Percentiles rank a stretch among this genome's conserved stretches.
Conservation (phyloP, 1,140 invertebrate genomes). For the Drosophila rufa region DNA sequence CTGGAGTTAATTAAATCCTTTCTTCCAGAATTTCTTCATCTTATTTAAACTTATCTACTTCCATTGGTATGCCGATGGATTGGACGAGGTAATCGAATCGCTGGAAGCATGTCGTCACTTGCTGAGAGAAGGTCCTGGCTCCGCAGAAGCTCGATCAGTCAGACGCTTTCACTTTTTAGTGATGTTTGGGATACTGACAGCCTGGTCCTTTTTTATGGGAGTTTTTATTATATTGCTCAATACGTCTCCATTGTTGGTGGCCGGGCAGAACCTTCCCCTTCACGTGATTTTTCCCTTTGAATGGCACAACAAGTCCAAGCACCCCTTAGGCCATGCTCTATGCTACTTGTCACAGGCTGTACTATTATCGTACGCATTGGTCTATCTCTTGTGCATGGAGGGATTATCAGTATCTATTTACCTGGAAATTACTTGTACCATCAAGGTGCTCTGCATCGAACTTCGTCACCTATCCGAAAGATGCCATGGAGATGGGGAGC, state of each 20-base stretch:
- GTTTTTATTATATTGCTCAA: slow-evolving; percentile 20
- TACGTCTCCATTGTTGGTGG: slow-evolving; percentile 25
- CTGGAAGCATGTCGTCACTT: slow-evolving; percentile 26
- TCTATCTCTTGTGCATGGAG: slow-evolving; percentile 23
- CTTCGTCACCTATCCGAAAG: not conserved
- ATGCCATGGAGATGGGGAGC: not conserved
- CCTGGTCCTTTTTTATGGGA: slow-evolving; percentile 1
- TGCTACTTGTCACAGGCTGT: slow-evolving; percentile 25
- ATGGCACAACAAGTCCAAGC: slow-evolving; percentile 22
- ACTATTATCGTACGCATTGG: slow-evolving; percentile 1
- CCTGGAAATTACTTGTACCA: slow-evolving; percentile 29
- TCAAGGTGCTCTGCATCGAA: slow-evolving; percentile 50
- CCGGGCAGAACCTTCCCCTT: slow-evolving; percentile 41
- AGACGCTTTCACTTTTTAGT: slow-evolving; percentile 18
- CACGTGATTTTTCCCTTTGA: slow-evolving; percentile 35
- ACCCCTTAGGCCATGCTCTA: slow-evolving; percentile 14
- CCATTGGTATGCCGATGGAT: slow-evolving; percentile 16
- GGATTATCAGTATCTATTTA: slow-evolving; percentile 11
- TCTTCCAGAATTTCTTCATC: not conserved
- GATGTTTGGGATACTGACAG: accelerated
- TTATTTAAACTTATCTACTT: slow-evolving; percentile 12
- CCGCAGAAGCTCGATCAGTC: not conserved
- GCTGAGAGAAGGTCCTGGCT: not conserved
- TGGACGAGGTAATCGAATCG: slow-evolving; percentile 27
- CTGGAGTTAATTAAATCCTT: too few relatives aligned